A percentile compares a stretch with the other conserved stretches of the same genome.
Conservation (phyloP, 2,888 invertebrate species). For the Parnassius mnemosyne region DNA sequence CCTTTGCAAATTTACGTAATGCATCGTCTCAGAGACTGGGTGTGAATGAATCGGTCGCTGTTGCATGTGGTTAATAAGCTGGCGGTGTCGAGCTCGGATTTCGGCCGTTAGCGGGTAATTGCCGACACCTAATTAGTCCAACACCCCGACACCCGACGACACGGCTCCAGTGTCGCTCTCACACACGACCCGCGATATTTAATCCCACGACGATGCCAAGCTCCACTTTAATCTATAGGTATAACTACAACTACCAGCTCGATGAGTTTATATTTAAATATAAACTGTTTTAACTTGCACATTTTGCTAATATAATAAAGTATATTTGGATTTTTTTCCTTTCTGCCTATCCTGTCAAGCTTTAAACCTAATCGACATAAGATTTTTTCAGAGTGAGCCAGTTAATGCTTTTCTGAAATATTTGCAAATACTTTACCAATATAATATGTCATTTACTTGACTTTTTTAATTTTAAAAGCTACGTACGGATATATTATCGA, state of each 20-base stretch:
- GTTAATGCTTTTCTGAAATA: no score
- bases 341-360: no score
- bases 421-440: no score
- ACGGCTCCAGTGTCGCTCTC: slow-evolving; percentile 59
- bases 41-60: slow-evolving; percentile 44
- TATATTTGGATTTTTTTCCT: no score
- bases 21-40: slow-evolving; percentile 31
- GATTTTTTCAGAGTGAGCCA: no score
- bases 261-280: background rate
- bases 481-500: no score
- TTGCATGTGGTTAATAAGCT: slow-evolving; percentile 66
- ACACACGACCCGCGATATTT: slow-evolving; percentile 64
- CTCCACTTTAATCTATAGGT: slow-evolving; percentile 8
- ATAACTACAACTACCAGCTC: slow-evolving; percentile 4
- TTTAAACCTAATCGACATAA: no score
- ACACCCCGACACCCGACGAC: slow-evolving; percentile 50
- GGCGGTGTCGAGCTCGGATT: slow-evolving; percentile 54
- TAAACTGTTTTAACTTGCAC: no score
- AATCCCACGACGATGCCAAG: slow-evolving; percentile 7
- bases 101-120: slow-evolving; percentile 74
- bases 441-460: no score
- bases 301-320: no score
- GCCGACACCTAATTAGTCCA: slow-evolving; percentile 72
- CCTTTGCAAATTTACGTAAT: slow-evolving; percentile 28
- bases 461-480: no score